phyloP scores from a whole-genome alignment of 2,888 invertebrate genomes.

The Nowickia ferox region DNA sequence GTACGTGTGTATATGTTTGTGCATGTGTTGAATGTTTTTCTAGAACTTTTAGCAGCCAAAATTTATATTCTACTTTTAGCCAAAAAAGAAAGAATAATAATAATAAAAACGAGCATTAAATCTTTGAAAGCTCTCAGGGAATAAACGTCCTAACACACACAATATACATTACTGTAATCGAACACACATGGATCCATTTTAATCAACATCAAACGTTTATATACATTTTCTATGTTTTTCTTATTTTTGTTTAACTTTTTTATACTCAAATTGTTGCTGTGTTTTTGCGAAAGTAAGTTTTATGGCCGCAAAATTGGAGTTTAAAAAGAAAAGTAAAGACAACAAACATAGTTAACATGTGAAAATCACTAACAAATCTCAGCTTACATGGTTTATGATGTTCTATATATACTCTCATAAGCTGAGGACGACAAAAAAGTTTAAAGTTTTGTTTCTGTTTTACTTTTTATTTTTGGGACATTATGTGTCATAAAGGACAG shows the following conservation, averaged over 20 bases:
- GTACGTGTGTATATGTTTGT: not conserved
- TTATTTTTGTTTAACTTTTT: slow-evolving; percentile 8
- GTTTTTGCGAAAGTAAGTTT: slow-evolving; percentile 63
- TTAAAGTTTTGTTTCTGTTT: not conserved
- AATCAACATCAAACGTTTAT: slow-evolving; percentile 73
- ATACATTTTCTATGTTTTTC: slow-evolving; percentile 23
- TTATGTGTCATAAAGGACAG: not conserved
- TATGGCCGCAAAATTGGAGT: slow-evolving; percentile 72
- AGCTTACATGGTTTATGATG: slow-evolving; percentile 71
- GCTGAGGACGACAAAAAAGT: slow-evolving; percentile 25
- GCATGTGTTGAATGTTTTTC: slow-evolving; percentile 33
- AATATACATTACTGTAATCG: slow-evolving; percentile 60
- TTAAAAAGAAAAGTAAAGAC: slow-evolving; percentile 55
- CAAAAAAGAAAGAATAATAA: slow-evolving; percentile 16
- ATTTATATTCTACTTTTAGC: slow-evolving; percentile 62
- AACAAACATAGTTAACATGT: slow-evolving; percentile 58
- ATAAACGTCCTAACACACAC: no score
- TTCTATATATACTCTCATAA: slow-evolving; percentile 38
- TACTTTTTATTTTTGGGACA: not conserved
- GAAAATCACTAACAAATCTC: slow-evolving; percentile 72
- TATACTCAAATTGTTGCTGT: slow-evolving; percentile 10
- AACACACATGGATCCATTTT: slow-evolving; percentile 74
- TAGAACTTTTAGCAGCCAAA: slow-evolving; percentile 65
- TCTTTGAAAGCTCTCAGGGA: slow-evolving; percentile 66
- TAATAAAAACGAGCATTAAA: slow-evolving; percentile 63